Conservation (phyloP, 2,888 invertebrate genomes). For the Auanema freiburgensis region DNA sequence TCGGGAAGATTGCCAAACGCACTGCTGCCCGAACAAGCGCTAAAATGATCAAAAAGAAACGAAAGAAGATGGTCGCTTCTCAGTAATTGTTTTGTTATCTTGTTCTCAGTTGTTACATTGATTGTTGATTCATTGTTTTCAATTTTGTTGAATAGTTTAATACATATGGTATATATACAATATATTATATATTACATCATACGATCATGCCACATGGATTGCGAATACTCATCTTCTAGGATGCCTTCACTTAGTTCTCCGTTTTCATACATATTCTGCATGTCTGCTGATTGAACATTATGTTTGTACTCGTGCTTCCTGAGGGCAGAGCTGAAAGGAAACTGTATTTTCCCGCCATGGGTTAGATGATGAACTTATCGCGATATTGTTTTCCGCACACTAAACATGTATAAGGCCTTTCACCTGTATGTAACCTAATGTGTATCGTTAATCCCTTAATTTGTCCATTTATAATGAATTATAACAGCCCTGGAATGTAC, state of each 20-base stretch:
- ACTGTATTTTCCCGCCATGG: not conserved
- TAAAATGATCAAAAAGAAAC: conserved; percentile 38
- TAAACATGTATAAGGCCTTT: conserved; percentile 42
- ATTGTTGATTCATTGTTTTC: no score
- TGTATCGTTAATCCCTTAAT: conserved; percentile 34
- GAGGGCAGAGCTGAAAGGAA: conserved; percentile 44
- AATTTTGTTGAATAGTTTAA: no score
- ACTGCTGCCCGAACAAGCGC: conserved; percentile 41
- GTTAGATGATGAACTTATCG: conserved; percentile 34
- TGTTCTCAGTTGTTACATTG: no score
- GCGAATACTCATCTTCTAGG: conserved; percentile 9
- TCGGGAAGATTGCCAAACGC: conserved; percentile 33
- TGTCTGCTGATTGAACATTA: no score
- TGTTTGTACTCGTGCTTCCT: conserved; percentile 43
- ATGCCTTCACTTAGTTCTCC: conserved; percentile 6
- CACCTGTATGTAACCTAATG: conserved; percentile 47
- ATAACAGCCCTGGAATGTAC: not conserved
- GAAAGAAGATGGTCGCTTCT: conserved; percentile 34
- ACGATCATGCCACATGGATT: conserved; percentile 6
- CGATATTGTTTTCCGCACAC: conserved; percentile 35
- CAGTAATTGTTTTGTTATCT: no score
- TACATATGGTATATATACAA: no score
- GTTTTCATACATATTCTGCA: no score
- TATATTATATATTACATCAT: no score
- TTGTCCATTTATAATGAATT: not conserved